Conservation (phyloP, 2,797 vertebrate genomes). For the Podargus strigoides region DNA sequence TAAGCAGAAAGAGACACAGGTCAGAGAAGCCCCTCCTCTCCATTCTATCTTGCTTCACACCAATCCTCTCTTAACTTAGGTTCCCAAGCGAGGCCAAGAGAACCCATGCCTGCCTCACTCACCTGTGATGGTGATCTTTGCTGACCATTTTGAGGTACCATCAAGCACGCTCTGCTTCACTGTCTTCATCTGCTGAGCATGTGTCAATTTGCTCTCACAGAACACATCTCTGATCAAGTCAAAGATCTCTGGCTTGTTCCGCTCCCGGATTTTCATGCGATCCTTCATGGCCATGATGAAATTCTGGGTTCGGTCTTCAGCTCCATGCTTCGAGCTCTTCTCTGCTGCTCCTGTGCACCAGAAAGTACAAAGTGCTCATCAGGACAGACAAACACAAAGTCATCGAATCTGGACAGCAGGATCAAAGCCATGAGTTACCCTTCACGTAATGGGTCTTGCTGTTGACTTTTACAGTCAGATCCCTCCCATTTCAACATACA, state of each 20-base stretch:
- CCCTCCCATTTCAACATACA: neutral
- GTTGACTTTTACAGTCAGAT: neutral
- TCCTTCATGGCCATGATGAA: conserved; percentile 99
- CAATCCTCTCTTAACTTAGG: neutral
- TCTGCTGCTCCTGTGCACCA: conserved; percentile 86
- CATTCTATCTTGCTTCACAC: neutral
- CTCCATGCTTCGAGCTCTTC: conserved; percentile 95
- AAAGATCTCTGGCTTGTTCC: conserved; percentile 97
- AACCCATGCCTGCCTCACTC: neutral
- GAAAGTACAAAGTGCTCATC: neutral
- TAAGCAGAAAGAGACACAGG: neutral
- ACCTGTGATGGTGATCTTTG: conserved; percentile 98
- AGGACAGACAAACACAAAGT: neutral
- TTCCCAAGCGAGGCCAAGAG: neutral
- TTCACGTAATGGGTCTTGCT: neutral
- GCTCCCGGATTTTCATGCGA: conserved; percentile 96
- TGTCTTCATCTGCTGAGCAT: conserved; percentile 95
- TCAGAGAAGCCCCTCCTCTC: neutral
- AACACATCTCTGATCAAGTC: conserved; percentile 95
- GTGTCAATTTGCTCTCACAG: conserved; percentile 83
- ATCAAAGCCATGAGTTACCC: neutral
- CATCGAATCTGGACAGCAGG: neutral
- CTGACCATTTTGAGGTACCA: conserved; percentile 98
- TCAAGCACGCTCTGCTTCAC: conserved; percentile 97
- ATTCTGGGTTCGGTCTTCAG: conserved; percentile 94